Percentiles rank a stretch among this genome's conserved stretches.
Conservation (phyloP, 2,888 invertebrate species). For the Calameuta pallipes region DNA sequence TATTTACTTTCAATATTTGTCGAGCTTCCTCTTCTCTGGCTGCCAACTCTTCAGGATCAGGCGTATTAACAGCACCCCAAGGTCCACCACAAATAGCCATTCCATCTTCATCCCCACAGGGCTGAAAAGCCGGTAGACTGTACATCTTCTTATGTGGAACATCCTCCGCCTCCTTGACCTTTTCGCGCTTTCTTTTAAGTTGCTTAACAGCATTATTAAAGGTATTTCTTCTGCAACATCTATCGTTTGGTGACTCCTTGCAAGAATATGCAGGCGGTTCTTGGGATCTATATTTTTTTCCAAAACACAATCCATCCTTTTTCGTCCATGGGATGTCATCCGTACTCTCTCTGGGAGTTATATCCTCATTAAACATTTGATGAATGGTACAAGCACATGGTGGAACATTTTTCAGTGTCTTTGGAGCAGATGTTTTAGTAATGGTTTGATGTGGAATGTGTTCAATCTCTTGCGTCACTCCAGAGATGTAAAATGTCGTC, state of each 20-base stretch:
- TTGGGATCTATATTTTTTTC: constrained; percentile 44
- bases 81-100: constrained; percentile 44
- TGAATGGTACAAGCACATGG: constrained; percentile 50
- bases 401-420: constrained; percentile 43
- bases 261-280: constrained; percentile 41
- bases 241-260: constrained; percentile 32
- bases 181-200: constrained; percentile 21
- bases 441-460: constrained; percentile 35
- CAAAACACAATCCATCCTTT: constrained; percentile 41
- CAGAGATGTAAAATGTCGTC: constrained; percentile 39
- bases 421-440: constrained; percentile 21
- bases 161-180: neutral
- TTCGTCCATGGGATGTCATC: constrained; percentile 45
- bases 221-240: constrained; percentile 39
- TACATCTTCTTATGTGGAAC: constrained; percentile 34
- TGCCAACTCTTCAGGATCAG: constrained; percentile 38
- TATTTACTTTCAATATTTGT: constrained; percentile 25
- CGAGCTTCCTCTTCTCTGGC: constrained; percentile 34
- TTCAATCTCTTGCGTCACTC: constrained; percentile 36
- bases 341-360: constrained; percentile 25
- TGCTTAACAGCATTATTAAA: constrained; percentile 32
- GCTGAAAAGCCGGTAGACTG: constrained; percentile 40
- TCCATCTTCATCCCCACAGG: constrained; percentile 48
- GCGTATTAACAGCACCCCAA: constrained; percentile 40
- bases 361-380: constrained; percentile 34